Evolutionary conservation across 2,113 vertebrate species (phyloP), one percentile per base, ranked within the genome.

Genomic region (Oceanites oceanicus): DNA sequence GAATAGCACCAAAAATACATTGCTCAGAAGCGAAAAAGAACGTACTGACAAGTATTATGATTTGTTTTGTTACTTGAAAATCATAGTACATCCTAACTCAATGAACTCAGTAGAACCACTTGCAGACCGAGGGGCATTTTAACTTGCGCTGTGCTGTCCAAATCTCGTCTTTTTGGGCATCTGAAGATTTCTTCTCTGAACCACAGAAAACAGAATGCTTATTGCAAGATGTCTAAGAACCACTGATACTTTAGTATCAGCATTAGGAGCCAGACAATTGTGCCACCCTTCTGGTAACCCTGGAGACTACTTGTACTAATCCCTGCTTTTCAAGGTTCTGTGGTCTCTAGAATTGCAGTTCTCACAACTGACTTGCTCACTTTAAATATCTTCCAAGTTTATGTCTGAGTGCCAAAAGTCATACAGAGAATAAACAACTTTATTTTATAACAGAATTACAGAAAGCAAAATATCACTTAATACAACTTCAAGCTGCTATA

Each of bases 391-490:
- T 73, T 61, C 29, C 30, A 83, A 65, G 78, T 36, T 75, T 59
- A 82, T 3, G 30, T 61, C 63, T 21, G 40, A 90, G n/a, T 59
- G 50, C 53, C 67, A 77, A 36, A 91, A 90, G 50, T 56, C 83
- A 52, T 95, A 94, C 97, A 96, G 97, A 98, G 98, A 99, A 99
- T 99, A 99, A 99, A 99, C 98, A 99, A 99, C 98, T 98, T 99
- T 99, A 99, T 99, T 99, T 99, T 99, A 94, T 97, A 98, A 99
- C 98, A 99, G 98, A 99, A 99, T 99, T 99, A 99, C 98, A 99
- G 96, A 98, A 96, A 98, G 98, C 92, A 98, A 98, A 98, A 97
- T 98, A 98, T 96, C 98, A 98, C 98, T 98, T 98, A 98, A 98
- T 98, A 98, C 98, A 98, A 97, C 96, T 95, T 98, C 80, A 99